Conservation (phyloP, 2,888 invertebrate genomes). For the Eristalis intricaria region DNA sequence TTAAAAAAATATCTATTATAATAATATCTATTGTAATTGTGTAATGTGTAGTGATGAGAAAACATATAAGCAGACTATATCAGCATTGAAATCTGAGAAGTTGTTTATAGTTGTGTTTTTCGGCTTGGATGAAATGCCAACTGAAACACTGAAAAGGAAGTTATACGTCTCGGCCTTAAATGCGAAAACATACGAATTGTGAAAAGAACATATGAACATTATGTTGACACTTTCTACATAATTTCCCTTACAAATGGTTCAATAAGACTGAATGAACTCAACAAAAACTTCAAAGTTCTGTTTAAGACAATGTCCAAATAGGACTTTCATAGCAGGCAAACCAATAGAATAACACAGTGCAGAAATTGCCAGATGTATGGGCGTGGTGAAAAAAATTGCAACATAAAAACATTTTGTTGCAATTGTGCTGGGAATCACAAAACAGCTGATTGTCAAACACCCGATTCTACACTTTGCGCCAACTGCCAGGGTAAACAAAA, state of each 20-base stretch:
- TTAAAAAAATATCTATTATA: slow-evolving; percentile 5
- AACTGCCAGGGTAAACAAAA: not conserved
- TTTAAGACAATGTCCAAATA: not conserved
- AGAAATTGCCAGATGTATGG: not conserved
- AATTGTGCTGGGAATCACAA: not conserved
- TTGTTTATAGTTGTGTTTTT: not conserved
- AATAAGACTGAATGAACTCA: not conserved
- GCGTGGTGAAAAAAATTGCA: slow-evolving; percentile 3
- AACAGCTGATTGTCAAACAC: not conserved
- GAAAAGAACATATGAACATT: not conserved
- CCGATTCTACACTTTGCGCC: not conserved
- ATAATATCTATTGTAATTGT: not conserved
- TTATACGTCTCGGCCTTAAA: not conserved
- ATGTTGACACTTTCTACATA: not conserved
- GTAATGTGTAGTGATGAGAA: not conserved
- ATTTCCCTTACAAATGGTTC: not conserved
- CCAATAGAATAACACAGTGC: not conserved
- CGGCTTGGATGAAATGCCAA: not conserved
- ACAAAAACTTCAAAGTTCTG: not conserved
- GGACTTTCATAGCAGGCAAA: not conserved
- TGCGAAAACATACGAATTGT: not conserved
- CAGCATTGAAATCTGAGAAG: not conserved
- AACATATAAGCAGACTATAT: not conserved
- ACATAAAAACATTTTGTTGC: not conserved
- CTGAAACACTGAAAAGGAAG: not conserved